Evolutionary conservation across 2,797 vertebrate species (phyloP).

Genomic region (Rhynchotus rufescens): DNA sequence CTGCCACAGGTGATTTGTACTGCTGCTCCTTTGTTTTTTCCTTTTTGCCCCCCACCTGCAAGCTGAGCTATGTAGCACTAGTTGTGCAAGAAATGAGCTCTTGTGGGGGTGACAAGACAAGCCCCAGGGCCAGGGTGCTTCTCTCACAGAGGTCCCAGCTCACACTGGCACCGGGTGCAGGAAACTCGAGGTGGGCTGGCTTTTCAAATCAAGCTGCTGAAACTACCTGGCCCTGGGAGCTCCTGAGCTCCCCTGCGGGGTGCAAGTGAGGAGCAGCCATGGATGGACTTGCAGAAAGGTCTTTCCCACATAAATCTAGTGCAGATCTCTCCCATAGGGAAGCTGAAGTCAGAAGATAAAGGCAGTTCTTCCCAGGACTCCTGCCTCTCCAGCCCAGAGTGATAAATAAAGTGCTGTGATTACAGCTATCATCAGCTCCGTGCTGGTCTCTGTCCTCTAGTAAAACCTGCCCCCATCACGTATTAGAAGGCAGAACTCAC

Average conservation of each 20-base stretch:
- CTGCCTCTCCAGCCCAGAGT: not conserved
- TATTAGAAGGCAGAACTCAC: not conserved
- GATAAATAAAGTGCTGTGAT: not conserved
- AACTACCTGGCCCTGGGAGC: not conserved
- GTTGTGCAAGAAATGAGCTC: not conserved
- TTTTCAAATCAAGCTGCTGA: not conserved
- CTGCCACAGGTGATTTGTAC: not conserved
- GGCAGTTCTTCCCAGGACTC: not conserved
- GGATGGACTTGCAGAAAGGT: not conserved
- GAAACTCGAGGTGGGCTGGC: not conserved
- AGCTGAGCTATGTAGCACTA: not conserved
- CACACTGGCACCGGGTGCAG: not conserved
- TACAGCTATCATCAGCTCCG: not conserved
- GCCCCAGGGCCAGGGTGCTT: not conserved
- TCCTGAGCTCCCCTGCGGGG: not conserved
- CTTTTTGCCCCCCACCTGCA: not conserved
- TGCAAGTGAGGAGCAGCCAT: not conserved
- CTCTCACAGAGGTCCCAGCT: not conserved
- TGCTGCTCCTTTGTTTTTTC: not conserved
- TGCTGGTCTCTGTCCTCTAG: not conserved
- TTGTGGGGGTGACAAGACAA: not conserved
- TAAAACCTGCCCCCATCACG: not conserved
- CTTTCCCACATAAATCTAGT: not conserved
- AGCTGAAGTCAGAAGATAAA: not conserved
- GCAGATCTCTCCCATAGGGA: not conserved